A percentile compares a stretch with the other conserved stretches of the same genome.
Conservation (phyloP, 1,140 invertebrate genomes). For the Neuroterus valhalla region DNA sequence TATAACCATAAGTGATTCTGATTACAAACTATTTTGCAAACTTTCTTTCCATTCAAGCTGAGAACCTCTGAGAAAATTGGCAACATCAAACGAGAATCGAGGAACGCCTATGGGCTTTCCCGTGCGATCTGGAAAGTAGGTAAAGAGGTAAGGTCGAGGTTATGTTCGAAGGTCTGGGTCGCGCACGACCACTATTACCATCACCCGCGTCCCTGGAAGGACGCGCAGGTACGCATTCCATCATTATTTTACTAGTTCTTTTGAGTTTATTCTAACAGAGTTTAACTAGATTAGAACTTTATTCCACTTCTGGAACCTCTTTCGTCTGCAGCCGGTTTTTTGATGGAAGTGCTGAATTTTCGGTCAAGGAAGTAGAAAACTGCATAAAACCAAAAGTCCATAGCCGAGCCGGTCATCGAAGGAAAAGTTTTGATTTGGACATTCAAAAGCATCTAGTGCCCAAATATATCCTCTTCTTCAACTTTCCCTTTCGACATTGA, state of each 20-base stretch:
- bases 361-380: no score
- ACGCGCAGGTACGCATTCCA: neutral
- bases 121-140: neutral
- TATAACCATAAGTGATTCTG: neutral
- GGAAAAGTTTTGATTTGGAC: no score
- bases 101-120: neutral
- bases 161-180: neutral
- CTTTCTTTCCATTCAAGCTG: neutral
- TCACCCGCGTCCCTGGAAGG: neutral
- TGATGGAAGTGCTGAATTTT: no score
- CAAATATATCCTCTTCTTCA: no score
- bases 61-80: slow-evolving; percentile 2
- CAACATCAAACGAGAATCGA: neutral
- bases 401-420: no score
- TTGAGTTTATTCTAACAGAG: no score
- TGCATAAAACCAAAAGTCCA: no score
- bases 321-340: no score
- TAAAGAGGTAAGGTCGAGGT: slow-evolving; percentile 7
- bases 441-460: no score
- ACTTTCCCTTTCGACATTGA: no score
- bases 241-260: neutral
- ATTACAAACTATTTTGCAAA: neutral
- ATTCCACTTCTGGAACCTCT: no score
- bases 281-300: no score
- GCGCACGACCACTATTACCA: neutral